These are phyloP conservation scores for Schizotus pectinicornis DNA, from an alignment of 2,888 invertebrate species.

Conservation along the genomic window DNA sequence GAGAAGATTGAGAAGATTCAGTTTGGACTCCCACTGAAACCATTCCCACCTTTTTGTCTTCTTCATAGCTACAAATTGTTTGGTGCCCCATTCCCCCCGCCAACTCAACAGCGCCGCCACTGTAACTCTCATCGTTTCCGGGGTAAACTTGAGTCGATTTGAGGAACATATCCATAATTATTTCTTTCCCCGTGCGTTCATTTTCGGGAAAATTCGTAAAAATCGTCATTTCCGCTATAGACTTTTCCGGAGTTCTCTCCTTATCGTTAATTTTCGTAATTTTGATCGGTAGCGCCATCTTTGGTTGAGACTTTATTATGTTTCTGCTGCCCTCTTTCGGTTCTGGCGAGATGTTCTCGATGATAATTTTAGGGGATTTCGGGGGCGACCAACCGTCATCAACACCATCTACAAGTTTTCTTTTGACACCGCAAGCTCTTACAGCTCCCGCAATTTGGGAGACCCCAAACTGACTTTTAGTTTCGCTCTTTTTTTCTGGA, in stretches of 20 bases:
- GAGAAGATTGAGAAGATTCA: not conserved
- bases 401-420: slow-evolving; percentile 47
- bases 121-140: not conserved
- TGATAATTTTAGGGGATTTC: slow-evolving; percentile 16
- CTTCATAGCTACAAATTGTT: not conserved
- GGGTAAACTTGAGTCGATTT: slow-evolving; percentile 47
- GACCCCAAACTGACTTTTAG: slow-evolving; percentile 47
- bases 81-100: not conserved
- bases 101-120: too few relatives aligned
- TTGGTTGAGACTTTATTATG: not conserved
- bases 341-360: slow-evolving; percentile 3
- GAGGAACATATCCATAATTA: slow-evolving; percentile 55
- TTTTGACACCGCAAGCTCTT: slow-evolving; percentile 57
- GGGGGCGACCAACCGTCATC: slow-evolving; percentile 10
- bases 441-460: slow-evolving; percentile 55
- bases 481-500: slow-evolving; percentile 49
- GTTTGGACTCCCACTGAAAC: not conserved
- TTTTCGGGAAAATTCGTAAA: slow-evolving; percentile 38
- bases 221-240: slow-evolving; percentile 5
- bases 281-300: slow-evolving; percentile 8
- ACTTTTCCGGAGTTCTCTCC: not conserved
- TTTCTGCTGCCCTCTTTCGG: slow-evolving; percentile 1
- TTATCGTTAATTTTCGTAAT: slow-evolving; percentile 3
- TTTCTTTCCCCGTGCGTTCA: slow-evolving; percentile 48
- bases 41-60: not conserved